A percentile compares a stretch with the other conserved stretches of the same genome.
phyloP scores from a whole-genome alignment of 2,888 invertebrate genomes.

The Erebia aethiops region DNA sequence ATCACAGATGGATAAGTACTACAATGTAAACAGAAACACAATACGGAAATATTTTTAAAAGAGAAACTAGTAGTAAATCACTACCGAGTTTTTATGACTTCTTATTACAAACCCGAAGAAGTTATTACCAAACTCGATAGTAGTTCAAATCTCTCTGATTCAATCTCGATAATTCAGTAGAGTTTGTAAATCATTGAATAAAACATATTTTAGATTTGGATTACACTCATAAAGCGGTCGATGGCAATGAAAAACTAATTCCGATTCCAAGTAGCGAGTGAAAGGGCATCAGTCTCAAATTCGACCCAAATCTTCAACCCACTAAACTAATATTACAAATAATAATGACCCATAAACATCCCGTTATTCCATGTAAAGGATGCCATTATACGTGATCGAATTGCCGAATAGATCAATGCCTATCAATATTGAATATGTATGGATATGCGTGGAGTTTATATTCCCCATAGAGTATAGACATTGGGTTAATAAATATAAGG shows the following conservation, averaged over 20 bases:
- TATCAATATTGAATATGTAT: constrained; percentile 48
- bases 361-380: constrained; percentile 53
- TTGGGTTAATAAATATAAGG: constrained; percentile 35
- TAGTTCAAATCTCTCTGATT: not conserved
- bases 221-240: not conserved
- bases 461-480: constrained; percentile 45
- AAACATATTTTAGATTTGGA: constrained; percentile 9
- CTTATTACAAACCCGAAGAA: not conserved
- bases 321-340: constrained; percentile 44
- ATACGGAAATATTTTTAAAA: constrained; percentile 4
- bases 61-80: not conserved
- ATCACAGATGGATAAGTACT: not conserved
- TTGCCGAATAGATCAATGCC: constrained; percentile 27
- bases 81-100: not conserved
- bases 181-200: constrained; percentile 10
- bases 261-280: constrained; percentile 41
- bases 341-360: constrained; percentile 44
- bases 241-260: constrained; percentile 17
- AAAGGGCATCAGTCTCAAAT: constrained; percentile 42
- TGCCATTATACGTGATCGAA: constrained; percentile 48
- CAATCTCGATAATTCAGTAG: not conserved
- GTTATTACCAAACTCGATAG: not conserved
- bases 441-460: constrained; percentile 43
- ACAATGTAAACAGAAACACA: constrained; percentile 4
- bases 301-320: constrained; percentile 44